phyloP scores from a whole-genome alignment of 2,888 invertebrate species.

The Sminthurides aquaticus region DNA sequence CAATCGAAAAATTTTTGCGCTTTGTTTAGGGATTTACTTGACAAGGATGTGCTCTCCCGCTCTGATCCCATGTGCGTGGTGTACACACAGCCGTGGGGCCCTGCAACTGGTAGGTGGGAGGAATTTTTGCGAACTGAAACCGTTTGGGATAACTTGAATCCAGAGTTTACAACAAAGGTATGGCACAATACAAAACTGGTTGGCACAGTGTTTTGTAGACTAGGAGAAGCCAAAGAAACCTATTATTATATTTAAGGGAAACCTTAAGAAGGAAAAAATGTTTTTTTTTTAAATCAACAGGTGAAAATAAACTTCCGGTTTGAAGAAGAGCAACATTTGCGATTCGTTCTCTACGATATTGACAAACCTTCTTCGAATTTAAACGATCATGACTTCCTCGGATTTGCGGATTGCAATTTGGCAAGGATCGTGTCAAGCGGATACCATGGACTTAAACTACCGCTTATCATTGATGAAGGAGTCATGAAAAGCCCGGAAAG shows the following conservation, averaged over 20 bases:
- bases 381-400: constrained; percentile 51
- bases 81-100: constrained; percentile 47
- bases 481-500: neutral
- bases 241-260: neutral
- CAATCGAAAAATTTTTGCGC: neutral
- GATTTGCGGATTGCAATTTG: constrained; percentile 51
- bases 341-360: constrained; percentile 50
- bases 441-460: constrained; percentile 29
- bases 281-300: constrained; percentile 41
- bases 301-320: constrained; percentile 53
- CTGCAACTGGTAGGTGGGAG: constrained; percentile 45
- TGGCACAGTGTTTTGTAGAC: too few species aligned
- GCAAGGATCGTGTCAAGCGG: constrained; percentile 50
- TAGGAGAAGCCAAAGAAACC: too few species aligned
- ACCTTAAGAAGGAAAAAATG: neutral
- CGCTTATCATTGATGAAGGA: constrained; percentile 33
- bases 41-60: constrained; percentile 53
- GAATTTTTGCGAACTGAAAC: constrained; percentile 50
- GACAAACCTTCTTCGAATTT: constrained; percentile 45
- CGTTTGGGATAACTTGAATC: constrained; percentile 50
- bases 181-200: too few species aligned
- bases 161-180: constrained; percentile 52
- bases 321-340: constrained; percentile 54
- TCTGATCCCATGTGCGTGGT: constrained; percentile 54
- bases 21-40: constrained; percentile 48